These are phyloP conservation scores for Drosophila kepulauana DNA, from an alignment of 1,140 invertebrate species.

Conservation along the genomic window DNA sequence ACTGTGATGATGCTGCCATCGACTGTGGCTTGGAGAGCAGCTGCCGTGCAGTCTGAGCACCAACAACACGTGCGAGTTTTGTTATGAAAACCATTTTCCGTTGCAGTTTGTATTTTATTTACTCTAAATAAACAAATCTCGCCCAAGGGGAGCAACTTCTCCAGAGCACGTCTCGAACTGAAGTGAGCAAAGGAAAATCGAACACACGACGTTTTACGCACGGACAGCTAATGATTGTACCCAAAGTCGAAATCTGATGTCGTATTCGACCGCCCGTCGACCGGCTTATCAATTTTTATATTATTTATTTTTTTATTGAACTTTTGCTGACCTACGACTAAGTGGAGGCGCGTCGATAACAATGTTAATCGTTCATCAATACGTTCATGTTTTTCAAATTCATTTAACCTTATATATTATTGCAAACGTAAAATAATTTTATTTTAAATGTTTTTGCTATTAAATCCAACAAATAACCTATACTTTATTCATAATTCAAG, in stretches of 20 bases:
- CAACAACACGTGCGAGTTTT: constrained; percentile 68
- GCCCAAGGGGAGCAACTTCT: constrained; percentile 25
- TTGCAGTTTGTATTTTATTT: constrained; percentile 8
- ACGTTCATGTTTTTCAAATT: too few species aligned
- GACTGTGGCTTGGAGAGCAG: constrained; percentile 38
- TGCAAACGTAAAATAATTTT: too few species aligned
- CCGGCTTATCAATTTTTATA: constrained; percentile 66
- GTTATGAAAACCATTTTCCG: constrained; percentile 74
- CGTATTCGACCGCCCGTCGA: constrained; percentile 30
- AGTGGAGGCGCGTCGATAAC: too few species aligned
- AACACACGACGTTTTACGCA: constrained; percentile 55
- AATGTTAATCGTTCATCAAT: too few species aligned
- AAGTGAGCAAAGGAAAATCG: constrained; percentile 55
- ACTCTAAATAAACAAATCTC: constrained; percentile 5
- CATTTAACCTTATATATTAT: too few species aligned
- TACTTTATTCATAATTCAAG: too few species aligned
- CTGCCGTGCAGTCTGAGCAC: constrained; percentile 53
- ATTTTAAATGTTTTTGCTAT: too few species aligned
- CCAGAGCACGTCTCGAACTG: constrained; percentile 55
- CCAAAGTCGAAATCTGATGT: constrained; percentile 49
- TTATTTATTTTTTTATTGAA: constrained; percentile 64
- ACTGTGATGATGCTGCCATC: constrained; percentile 22
- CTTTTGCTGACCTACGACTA: constrained; percentile 59
- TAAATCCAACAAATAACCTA: too few species aligned
- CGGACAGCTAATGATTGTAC: constrained; percentile 22